These are phyloP conservation scores for Aquatica leii DNA, from an alignment of 2,888 invertebrate species.

Conservation along the genomic window DNA sequence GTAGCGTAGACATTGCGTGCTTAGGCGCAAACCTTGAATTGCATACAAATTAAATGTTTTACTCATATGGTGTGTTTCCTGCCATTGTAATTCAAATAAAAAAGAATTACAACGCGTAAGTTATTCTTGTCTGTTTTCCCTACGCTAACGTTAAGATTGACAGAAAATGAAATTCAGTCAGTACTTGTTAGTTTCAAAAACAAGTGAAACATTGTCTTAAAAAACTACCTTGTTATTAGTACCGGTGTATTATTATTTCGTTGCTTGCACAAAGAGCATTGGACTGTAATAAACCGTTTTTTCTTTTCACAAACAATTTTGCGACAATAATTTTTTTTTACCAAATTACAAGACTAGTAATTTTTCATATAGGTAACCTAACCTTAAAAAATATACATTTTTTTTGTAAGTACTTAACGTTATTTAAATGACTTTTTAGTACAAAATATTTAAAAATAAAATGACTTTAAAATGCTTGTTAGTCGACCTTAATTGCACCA, in stretches of 20 bases:
- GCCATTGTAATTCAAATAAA: conserved; percentile 48
- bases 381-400: too few species aligned
- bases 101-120: conserved; percentile 46
- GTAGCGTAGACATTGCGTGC: conserved; percentile 24
- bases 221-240: too few species aligned
- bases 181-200: conserved; percentile 2
- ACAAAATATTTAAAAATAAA: too few species aligned
- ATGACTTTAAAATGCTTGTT: too few species aligned
- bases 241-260: conserved; percentile 1
- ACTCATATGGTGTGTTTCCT: conserved; percentile 56
- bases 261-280: conserved; percentile 18
- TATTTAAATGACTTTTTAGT: too few species aligned
- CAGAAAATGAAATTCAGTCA: conserved; percentile 14
- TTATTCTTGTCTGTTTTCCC: conserved; percentile 34
- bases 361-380: too few species aligned
- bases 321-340: too few species aligned
- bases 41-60: conserved; percentile 57
- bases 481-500: too few species aligned
- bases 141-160: background rate
- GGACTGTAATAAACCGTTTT: conserved; percentile 19
- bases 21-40: conserved; percentile 47
- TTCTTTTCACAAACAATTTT: conserved; percentile 2
- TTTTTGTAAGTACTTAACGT: too few species aligned
- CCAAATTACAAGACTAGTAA: too few species aligned
- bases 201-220: background rate